phyloP scores from a whole-genome alignment of 2,797 vertebrate species.

The Cirrhinus mrigala region DNA sequence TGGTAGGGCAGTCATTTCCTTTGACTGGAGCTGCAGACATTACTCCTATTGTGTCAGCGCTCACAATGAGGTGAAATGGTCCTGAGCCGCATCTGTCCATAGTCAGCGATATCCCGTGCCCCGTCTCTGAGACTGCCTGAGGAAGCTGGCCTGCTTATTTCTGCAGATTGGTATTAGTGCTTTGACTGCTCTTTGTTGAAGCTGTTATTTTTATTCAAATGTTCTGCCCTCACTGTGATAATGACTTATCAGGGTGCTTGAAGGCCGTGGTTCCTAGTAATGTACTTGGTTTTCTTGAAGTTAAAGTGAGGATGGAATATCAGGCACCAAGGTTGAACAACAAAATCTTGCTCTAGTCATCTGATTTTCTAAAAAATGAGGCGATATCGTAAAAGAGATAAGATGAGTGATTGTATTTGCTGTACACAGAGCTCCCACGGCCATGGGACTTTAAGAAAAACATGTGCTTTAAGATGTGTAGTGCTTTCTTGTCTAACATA shows the following conservation, averaged over 20 bases:
- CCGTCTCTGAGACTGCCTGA: conserved; percentile 18
- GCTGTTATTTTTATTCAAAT: not conserved
- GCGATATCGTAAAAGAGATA: not conserved
- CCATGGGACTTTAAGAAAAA: not conserved
- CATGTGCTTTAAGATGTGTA: not conserved
- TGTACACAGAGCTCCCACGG: not conserved
- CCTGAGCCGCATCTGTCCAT: not conserved
- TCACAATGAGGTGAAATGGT: conserved; percentile 16
- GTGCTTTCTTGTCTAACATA: not conserved
- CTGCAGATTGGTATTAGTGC: not conserved
- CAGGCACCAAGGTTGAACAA: not conserved
- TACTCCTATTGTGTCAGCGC: conserved; percentile 17
- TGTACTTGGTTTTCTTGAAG: conserved; percentile 1
- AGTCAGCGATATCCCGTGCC: conserved; percentile 23
- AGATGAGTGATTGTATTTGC: not conserved
- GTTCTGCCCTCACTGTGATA: conserved; percentile 15
- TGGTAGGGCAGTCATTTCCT: conserved; percentile 19
- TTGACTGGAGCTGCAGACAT: conserved; percentile 23
- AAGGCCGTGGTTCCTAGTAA: conserved; percentile 7
- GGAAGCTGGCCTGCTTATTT: conserved; percentile 24
- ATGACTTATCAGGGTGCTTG: conserved; percentile 13
- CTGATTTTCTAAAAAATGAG: not conserved
- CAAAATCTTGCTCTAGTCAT: not conserved
- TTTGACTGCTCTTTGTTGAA: conserved; percentile 25
- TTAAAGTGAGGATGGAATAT: not conserved